Evolutionary conservation across 2,888 invertebrate genomes (phyloP).

Genomic region (Rhagium mordax): DNA sequence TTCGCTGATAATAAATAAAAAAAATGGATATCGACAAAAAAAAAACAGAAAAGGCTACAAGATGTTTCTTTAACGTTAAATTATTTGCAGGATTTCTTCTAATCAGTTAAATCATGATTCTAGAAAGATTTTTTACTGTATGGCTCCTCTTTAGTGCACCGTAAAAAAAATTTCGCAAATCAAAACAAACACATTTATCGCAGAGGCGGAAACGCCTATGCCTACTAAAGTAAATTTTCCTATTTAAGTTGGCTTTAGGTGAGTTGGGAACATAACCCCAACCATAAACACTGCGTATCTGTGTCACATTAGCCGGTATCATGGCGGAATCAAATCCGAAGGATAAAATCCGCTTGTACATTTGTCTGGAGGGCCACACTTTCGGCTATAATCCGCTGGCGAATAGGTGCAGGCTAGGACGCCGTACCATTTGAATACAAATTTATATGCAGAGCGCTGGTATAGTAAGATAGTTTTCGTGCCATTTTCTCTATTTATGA

Average conservation of each 20-base stretch:
- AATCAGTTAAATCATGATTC: not conserved
- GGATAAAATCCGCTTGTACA: constrained; percentile 26
- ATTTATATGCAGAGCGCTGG: constrained; percentile 16
- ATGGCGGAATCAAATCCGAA: constrained; percentile 30
- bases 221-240: constrained; percentile 12
- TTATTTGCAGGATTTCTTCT: not conserved
- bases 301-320: constrained; percentile 31
- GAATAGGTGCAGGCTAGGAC: constrained; percentile 23
- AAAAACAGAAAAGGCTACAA: too few relatives aligned
- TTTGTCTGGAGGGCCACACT: constrained; percentile 24
- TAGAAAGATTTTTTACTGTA: not conserved
- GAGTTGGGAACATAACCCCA: constrained; percentile 10
- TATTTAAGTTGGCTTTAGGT: constrained; percentile 9
- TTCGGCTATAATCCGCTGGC: constrained; percentile 15
- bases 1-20: too few relatives aligned
- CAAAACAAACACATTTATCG: not conserved
- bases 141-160: not conserved
- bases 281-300: constrained; percentile 34
- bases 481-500: constrained; percentile 30
- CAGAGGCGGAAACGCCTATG: not conserved
- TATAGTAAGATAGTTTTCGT: constrained; percentile 25
- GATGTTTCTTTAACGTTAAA: too few relatives aligned
- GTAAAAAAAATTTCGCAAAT: not conserved
- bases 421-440: constrained; percentile 30
- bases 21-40: too few relatives aligned